Base-by-base conservation (phyloP, 2,113 vertebrate species). In the Grammomys dolichurus region DNA sequence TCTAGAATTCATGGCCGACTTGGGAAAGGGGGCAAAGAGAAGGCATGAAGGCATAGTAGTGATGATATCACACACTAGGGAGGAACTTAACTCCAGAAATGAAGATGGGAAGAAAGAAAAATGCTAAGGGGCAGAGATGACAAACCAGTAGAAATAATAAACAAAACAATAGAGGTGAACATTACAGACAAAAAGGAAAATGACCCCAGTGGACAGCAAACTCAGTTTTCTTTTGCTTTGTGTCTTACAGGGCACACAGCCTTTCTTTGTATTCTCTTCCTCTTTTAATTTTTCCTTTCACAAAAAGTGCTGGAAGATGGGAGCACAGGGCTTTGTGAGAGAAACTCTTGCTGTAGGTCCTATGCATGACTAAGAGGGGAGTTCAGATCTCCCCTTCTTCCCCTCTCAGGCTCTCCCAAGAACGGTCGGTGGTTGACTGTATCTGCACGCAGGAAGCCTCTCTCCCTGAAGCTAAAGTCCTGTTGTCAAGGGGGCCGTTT, bases 381-480 rank as follows among this genome's bases (percentile, higher is more conserved):
- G 80, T 36, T 82, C 82, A 56, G 36, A 19, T 70, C 31, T 76
- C 93, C 20, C 2, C 58, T 40, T 65, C 85, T 78, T 87, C 36
- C 40, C 46, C 84, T 96, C 75, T n/a, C 46, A 70, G 14, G n/a
- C 70, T 75, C 56, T 36, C 58, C 73, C n/a, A 20, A 77, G 24
- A 65, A 65, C 40, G 28, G 84, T 36, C 40, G 26, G 33, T 40
- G 17, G 14, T 9, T 16, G 17, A 67, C 56, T 16, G 12, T n/a
- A 17, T 69, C 58, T 86, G 95, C 72, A 92, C 40, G 78, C 76
- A 65, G 63, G 67, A 46, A 93, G 28, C 31, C 28, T 73, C n/a
- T 89, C 92, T 91, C 54, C 36, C 90, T 77, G 87, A 78, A 80
- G 93, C 48, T 58, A 16, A 69, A 92, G 81, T 73, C 31, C 63